phyloP scores from a whole-genome alignment of 53 echinoderm and acorn worm species.

The Glandiceps talaboti region DNA sequence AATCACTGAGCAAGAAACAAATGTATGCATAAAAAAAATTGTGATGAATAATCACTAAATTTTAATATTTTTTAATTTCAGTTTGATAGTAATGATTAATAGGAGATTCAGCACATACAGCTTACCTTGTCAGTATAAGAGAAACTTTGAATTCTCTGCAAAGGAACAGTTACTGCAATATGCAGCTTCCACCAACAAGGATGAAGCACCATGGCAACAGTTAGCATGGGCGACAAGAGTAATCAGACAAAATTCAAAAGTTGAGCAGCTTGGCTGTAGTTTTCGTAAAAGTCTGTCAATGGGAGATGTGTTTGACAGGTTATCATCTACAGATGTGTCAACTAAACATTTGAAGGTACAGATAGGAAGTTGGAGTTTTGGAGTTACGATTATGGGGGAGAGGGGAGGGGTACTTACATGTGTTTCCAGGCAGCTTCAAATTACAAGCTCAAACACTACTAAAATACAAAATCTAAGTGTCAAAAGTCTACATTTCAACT shows the following conservation, averaged over 20 bases:
- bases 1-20: no score
- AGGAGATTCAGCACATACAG: not conserved
- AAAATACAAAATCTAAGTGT: no score
- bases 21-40: no score
- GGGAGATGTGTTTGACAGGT: not conserved
- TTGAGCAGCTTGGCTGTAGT: not conserved
- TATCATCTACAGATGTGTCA: not conserved
- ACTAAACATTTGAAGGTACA: not conserved
- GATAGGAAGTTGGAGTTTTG: no score
- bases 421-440: no score
- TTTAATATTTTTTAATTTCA: no score
- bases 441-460: no score
- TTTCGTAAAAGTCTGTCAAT: not conserved
- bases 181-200: not conserved
- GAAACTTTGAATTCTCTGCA: conserved; percentile 16
- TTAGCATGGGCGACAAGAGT: not conserved
- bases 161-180: conserved; percentile 8
- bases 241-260: not conserved
- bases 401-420: no score
- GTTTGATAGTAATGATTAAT: not conserved
- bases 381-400: no score
- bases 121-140: conserved; percentile 27
- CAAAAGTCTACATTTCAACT: no score
- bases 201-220: not conserved
- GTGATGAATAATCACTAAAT: no score